These are phyloP conservation scores for Eumacrocentrus americanus DNA, from an alignment of 2,888 invertebrate species.

Conservation along the genomic window DNA sequence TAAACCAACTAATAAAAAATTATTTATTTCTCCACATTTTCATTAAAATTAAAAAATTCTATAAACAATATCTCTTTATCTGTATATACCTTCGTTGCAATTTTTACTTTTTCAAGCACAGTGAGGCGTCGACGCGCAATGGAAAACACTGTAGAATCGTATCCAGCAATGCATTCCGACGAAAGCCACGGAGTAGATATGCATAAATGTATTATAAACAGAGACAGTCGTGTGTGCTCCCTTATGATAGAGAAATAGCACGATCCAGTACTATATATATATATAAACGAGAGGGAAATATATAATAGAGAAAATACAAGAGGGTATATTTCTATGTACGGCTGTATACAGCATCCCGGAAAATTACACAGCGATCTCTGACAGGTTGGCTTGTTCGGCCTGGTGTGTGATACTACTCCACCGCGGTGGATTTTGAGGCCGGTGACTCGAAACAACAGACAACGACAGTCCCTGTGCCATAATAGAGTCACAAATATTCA, in stretches of 20 bases:
- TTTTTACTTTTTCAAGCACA: too few relatives aligned
- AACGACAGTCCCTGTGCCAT: not conserved
- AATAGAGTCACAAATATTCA: slow-evolving; percentile 7
- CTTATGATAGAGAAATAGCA: slow-evolving; percentile 5
- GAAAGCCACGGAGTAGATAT: slow-evolving; percentile 30
- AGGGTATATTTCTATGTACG: not conserved
- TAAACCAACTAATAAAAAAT: too few relatives aligned
- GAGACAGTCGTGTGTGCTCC: not conserved
- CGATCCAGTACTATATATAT: not conserved
- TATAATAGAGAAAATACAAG: not conserved
- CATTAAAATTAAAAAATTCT: too few relatives aligned
- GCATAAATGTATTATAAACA: slow-evolving; percentile 35
- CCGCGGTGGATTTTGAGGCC: slow-evolving; percentile 4
- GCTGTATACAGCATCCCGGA: slow-evolving; percentile 27
- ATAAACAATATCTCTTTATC: too few relatives aligned
- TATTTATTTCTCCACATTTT: too few relatives aligned
- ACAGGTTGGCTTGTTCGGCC: slow-evolving; percentile 17
- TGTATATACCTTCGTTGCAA: too few relatives aligned
- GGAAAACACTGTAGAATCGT: slow-evolving; percentile 1
- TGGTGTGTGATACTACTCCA: not conserved
- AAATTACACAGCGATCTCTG: slow-evolving; percentile 35
- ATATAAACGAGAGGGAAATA: not conserved
- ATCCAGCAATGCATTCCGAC: slow-evolving; percentile 30
- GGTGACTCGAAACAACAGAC: slow-evolving; percentile 11
- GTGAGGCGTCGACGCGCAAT: slow-evolving; percentile 11